These are phyloP conservation scores for Intellagama lesueurii DNA, from an alignment of 2,797 vertebrate species.

Conservation along the genomic window DNA sequence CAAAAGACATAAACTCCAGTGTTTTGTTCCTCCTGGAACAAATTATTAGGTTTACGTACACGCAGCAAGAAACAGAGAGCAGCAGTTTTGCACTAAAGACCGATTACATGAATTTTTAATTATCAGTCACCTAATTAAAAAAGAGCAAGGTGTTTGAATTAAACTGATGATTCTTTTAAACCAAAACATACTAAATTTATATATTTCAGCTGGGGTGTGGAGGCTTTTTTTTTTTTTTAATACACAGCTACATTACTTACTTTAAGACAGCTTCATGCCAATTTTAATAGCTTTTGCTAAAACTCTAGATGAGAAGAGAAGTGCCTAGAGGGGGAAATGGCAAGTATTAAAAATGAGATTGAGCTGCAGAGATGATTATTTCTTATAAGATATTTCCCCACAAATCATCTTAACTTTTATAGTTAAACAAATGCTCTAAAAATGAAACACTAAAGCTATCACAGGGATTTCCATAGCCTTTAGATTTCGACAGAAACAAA, in stretches of 20 bases:
- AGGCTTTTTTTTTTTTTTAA: background rate
- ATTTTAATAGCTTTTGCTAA: conserved; percentile 59
- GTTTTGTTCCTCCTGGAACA: conserved; percentile 44
- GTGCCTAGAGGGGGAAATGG: conserved; percentile 15
- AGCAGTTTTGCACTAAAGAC: conserved; percentile 45
- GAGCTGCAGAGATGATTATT: background rate
- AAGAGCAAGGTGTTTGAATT: conserved; percentile 29
- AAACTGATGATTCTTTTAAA: conserved; percentile 32
- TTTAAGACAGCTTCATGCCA: conserved; percentile 34
- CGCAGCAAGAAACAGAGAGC: conserved; percentile 45
- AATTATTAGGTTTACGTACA: conserved; percentile 50
- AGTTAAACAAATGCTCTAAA: conserved; percentile 34
- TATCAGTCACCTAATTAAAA: conserved; percentile 60
- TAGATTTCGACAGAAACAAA: rapidly evolving
- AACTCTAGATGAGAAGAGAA: conserved; percentile 7
- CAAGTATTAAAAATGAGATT: background rate
- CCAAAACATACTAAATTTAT: conserved; percentile 43
- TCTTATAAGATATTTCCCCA: conserved; percentile 36
- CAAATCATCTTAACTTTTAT: conserved; percentile 29
- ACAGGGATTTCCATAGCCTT: background rate
- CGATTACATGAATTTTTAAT: conserved; percentile 48
- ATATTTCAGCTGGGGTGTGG: conserved; percentile 27
- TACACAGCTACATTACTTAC: conserved; percentile 38
- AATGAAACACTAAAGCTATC: conserved; percentile 35
- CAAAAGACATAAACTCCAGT: conserved; percentile 52